phyloP scores from a whole-genome alignment of 1,140 invertebrate genomes.

The Tetramorium alpestre region DNA sequence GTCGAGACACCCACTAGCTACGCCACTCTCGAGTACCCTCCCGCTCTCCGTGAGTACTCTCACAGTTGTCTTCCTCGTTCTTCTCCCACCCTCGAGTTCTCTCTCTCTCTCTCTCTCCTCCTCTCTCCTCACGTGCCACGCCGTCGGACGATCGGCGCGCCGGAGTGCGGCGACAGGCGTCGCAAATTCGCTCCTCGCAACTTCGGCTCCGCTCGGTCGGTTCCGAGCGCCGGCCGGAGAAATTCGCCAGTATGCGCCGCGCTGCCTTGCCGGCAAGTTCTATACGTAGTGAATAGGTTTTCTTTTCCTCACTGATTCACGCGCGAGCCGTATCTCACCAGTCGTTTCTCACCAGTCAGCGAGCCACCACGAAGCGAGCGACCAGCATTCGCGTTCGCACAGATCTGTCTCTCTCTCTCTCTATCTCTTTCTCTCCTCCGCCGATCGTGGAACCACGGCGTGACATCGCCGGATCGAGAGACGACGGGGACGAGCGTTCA shows the following conservation, averaged over 20 bases:
- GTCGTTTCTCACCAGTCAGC: background rate
- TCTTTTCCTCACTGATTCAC: background rate
- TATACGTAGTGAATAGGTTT: conserved; percentile 21
- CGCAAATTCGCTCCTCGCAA: conserved; percentile 72
- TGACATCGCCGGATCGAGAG: too few relatives aligned
- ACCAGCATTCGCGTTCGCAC: background rate
- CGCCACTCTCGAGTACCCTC: conserved; percentile 30
- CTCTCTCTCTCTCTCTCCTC: conserved; percentile 13
- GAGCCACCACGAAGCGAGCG: background rate
- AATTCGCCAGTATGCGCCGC: conserved; percentile 81
- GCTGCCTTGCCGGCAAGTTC: conserved; percentile 81
- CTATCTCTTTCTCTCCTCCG: background rate
- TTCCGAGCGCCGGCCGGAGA: conserved; percentile 63
- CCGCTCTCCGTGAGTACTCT: background rate
- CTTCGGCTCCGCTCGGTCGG: conserved; percentile 70
- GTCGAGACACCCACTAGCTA: conserved; percentile 68
- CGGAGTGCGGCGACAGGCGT: conserved; percentile 66
- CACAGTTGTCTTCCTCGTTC: background rate
- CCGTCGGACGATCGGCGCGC: conserved; percentile 33
- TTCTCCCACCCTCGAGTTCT: background rate
- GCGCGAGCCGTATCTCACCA: background rate
- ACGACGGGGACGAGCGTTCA: too few relatives aligned
- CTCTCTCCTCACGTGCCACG: background rate
- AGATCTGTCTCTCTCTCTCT: too few relatives aligned
- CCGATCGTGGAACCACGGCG: background rate